Evolutionary conservation across 2,113 vertebrate species (phyloP).

Genomic region (Ranitomeya variabilis): DNA sequence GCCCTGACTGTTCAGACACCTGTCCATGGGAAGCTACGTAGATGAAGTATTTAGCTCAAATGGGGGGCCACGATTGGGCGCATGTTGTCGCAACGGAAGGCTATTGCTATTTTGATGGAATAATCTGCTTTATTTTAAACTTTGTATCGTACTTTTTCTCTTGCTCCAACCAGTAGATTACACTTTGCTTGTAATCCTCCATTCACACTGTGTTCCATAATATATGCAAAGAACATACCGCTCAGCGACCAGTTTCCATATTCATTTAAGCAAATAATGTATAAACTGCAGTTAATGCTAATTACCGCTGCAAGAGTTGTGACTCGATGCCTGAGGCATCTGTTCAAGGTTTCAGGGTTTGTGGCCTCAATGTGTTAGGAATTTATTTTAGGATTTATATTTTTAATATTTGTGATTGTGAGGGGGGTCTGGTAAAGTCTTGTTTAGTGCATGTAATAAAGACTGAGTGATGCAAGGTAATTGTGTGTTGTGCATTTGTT

Average conservation of each 20-base stretch:
- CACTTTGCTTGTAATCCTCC: background rate
- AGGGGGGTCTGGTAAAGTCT: background rate
- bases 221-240: background rate
- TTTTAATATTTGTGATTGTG: background rate
- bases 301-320: background rate
- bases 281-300: background rate
- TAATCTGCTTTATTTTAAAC: too few relatives aligned
- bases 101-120: too few relatives aligned
- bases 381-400: background rate
- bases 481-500: background rate
- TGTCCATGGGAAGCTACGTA: too few relatives aligned
- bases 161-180: background rate
- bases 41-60: too few relatives aligned
- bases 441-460: background rate
- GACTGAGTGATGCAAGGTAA: background rate
- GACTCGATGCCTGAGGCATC: background rate
- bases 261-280: background rate
- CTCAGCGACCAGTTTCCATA: background rate
- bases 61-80: too few relatives aligned
- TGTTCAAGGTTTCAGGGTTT: constrained; percentile 6
- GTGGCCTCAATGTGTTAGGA: background rate
- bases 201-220: background rate
- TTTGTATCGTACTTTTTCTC: too few relatives aligned
- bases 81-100: too few relatives aligned
- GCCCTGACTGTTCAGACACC: too few relatives aligned